Conservation (phyloP, 2,888 invertebrate species). For the Brachyopa scutellaris region DNA sequence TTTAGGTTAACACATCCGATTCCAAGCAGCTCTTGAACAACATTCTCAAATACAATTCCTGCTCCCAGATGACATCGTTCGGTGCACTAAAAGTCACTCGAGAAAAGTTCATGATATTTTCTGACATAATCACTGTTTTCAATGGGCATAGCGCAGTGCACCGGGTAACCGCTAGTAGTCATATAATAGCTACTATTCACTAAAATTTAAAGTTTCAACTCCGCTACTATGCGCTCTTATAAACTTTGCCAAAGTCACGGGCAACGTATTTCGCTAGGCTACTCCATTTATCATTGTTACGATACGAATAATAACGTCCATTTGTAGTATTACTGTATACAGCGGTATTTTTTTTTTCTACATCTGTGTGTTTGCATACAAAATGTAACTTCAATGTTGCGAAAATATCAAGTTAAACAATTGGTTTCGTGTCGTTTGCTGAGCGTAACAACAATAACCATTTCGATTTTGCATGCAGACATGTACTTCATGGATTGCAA, state of each 20-base stretch:
- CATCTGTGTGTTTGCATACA: neutral
- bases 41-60: no score
- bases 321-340: neutral
- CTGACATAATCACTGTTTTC: no score
- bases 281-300: conserved; percentile 25
- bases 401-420: conserved; percentile 18
- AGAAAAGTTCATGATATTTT: no score
- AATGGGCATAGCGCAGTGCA: no score
- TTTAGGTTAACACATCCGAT: no score
- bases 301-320: neutral
- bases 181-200: no score
- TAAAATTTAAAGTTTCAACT: neutral
- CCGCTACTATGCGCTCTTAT: neutral
- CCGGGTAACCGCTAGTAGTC: no score
- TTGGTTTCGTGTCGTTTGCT: conserved; percentile 5
- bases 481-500: conserved; percentile 8
- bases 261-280: conserved; percentile 1
- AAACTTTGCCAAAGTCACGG: conserved; percentile 25
- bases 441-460: conserved; percentile 20
- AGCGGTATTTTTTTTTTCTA: no score
- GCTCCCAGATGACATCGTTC: no score
- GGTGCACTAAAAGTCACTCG: no score
- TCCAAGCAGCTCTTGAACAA: no score
- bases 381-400: conserved; percentile 19
- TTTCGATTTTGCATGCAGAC: conserved; percentile 3